Percentiles rank a stretch among this genome's conserved stretches.
Conservation (phyloP, 2,797 vertebrate species). For the Podargus strigoides region DNA sequence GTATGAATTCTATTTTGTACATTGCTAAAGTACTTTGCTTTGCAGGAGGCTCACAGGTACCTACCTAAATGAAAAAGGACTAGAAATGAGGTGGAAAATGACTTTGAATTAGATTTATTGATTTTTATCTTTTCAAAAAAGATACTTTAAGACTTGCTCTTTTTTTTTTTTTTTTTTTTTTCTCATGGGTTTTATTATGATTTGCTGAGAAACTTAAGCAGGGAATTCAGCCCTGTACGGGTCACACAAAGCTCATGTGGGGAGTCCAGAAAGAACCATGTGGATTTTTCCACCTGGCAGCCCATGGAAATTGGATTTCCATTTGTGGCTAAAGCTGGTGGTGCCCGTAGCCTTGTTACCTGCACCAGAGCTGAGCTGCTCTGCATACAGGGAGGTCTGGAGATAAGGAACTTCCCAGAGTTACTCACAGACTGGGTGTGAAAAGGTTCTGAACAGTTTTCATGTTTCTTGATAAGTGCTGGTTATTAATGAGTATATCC, state of each 20-base stretch:
- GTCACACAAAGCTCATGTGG: background rate
- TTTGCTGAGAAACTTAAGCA: background rate
- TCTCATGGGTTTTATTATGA: background rate
- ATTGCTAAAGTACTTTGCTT: background rate
- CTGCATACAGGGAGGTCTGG: fast-evolving
- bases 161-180: background rate
- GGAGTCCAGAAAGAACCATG: background rate
- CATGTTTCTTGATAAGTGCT: background rate
- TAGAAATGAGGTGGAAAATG: background rate
- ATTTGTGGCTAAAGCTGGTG: background rate
- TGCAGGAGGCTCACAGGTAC: background rate
- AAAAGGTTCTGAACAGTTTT: background rate
- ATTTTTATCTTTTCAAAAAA: background rate
- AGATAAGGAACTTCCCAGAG: background rate
- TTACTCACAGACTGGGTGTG: background rate
- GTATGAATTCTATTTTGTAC: background rate
- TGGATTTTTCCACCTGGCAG: background rate
- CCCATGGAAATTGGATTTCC: background rate
- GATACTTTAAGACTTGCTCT: background rate
- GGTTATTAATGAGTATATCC: background rate
- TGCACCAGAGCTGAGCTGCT: background rate
- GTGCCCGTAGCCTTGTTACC: background rate
- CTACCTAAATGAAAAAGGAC: background rate
- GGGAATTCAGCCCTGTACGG: background rate
- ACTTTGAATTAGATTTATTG: background rate